Evolutionary conservation across 2,113 vertebrate genomes (phyloP).

Genomic region (Pyrgilauda ruficollis): DNA sequence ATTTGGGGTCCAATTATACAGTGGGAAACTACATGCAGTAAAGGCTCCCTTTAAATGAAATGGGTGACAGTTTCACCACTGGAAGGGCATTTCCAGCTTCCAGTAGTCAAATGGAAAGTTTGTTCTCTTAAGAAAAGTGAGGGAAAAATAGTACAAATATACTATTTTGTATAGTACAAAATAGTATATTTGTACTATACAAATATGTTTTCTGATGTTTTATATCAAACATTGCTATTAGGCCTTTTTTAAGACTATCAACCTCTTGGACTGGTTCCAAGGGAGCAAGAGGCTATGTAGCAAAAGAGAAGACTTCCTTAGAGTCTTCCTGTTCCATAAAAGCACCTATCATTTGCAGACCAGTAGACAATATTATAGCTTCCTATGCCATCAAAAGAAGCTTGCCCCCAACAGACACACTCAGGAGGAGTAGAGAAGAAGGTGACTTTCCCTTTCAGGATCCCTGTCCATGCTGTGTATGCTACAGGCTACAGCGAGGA

Average conservation of each 20-base stretch:
- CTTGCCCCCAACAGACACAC: neutral
- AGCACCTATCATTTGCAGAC: neutral
- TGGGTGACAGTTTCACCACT: neutral
- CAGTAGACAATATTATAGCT: neutral
- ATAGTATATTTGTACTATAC: no score
- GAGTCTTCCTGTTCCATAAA: neutral
- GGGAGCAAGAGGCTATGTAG: neutral
- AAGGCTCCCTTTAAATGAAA: neutral
- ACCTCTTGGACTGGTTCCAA: neutral
- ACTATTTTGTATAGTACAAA: neutral
- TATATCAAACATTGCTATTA: neutral
- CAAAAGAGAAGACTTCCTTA: neutral
- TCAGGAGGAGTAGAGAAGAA: neutral
- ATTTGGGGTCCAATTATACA: neutral
- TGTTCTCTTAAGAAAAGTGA: neutral
- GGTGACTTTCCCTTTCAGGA: neutral
- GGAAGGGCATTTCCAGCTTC: neutral
- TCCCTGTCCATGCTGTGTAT: rapidly evolving
- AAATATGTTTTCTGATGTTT: neutral
- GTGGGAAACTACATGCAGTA: neutral
- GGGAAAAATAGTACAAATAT: neutral
- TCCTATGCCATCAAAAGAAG: neutral
- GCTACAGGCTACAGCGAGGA: neutral
- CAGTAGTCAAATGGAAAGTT: neutral
- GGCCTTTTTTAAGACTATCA: neutral